Evolutionary conservation across 2,113 vertebrate species (phyloP).

Genomic region (Eleginops maclovinus): DNA sequence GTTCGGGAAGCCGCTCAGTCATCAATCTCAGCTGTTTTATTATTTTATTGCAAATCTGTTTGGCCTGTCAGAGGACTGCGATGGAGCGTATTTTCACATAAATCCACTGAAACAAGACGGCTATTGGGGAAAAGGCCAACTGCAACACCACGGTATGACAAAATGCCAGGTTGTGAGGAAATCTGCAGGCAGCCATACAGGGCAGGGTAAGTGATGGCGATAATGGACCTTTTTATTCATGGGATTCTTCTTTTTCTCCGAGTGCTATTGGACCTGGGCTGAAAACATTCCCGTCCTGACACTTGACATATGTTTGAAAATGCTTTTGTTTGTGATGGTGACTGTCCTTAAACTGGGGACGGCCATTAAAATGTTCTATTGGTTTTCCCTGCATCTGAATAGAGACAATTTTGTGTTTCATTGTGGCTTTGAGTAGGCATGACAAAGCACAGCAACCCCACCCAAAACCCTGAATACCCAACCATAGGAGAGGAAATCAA

Average conservation of each 20-base stretch:
- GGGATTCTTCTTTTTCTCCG: not conserved
- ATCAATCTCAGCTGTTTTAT: conserved; percentile 33
- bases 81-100: conserved; percentile 31
- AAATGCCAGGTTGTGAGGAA: conserved; percentile 7
- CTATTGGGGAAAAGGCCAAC: conserved; percentile 28
- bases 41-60: conserved; percentile 44
- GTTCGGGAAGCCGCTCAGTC: conserved; percentile 41
- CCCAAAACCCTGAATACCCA: conserved; percentile 13
- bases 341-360: not conserved
- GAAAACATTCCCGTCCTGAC: not conserved
- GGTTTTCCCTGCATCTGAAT: conserved; percentile 18
- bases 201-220: conserved; percentile 9
- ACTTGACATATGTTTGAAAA: conserved; percentile 11
- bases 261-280: not conserved
- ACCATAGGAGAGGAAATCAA: conserved; percentile 27
- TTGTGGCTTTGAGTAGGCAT: conserved; percentile 15
- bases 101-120: conserved; percentile 42
- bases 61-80: conserved; percentile 29
- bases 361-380: conserved; percentile 6
- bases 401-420: conserved; percentile 3
- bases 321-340: conserved; percentile 20
- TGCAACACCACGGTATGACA: conserved; percentile 1
- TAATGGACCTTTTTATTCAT: conserved; percentile 31
- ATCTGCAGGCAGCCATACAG: conserved; percentile 10
- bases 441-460: conserved; percentile 1